phyloP scores from a whole-genome alignment of 1,140 invertebrate species.

The Halesus radiatus region DNA sequence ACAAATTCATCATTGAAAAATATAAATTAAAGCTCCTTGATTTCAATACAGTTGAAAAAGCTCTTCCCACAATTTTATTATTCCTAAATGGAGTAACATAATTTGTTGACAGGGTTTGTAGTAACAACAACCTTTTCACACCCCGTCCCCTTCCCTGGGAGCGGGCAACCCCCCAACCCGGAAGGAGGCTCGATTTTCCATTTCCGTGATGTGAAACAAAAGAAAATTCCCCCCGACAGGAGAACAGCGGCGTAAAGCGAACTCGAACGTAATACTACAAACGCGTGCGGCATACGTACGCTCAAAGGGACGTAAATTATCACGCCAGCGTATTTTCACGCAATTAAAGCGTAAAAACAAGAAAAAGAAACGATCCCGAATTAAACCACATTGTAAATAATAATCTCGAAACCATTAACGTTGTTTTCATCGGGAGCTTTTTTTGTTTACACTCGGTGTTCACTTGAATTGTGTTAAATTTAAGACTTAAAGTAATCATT shows the following conservation, averaged over 20 bases:
- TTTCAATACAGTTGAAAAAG: no score
- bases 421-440: no score
- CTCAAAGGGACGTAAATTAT: background rate
- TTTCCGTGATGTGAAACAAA: conserved; percentile 33
- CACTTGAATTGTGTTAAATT: no score
- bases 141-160: background rate
- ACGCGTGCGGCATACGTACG: no score
- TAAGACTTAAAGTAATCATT: no score
- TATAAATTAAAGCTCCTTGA: no score
- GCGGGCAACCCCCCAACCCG: background rate
- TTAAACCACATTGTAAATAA: background rate
- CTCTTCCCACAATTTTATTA: no score
- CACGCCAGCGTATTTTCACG: background rate
- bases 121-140: conserved; percentile 15
- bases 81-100: background rate
- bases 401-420: no score
- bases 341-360: no score
- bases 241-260: background rate
- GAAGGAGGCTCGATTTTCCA: conserved; percentile 34
- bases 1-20: no score
- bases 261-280: background rate
- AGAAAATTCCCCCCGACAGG: conserved; percentile 7
- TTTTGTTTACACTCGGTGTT: no score
- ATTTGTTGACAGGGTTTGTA: conserved; percentile 27
- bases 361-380: no score